Percentiles rank a stretch among this genome's conserved stretches.
These are phyloP conservation scores for Caenorhabditis sp. DNA, from an alignment of 2,888 invertebrate species.

Conservation along the genomic window DNA sequence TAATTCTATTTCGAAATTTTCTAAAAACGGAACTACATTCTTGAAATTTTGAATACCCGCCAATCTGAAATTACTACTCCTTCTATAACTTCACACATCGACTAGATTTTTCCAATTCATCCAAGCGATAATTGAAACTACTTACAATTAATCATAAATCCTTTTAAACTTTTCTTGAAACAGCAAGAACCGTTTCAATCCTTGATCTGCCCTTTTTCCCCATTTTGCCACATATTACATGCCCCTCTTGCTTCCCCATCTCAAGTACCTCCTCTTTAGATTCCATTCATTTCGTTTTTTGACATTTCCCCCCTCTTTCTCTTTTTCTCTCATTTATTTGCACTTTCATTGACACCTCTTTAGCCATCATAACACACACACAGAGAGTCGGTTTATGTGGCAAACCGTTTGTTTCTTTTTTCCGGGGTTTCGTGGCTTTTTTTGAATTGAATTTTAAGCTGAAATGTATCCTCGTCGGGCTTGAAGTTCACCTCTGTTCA, in stretches of 20 bases:
- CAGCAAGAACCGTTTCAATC: not conserved
- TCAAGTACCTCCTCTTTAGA: conserved; percentile 31
- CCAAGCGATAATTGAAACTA: no score
- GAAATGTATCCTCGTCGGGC: no score
- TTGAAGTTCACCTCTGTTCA: no score
- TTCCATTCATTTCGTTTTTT: conserved; percentile 28
- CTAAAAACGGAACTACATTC: no score
- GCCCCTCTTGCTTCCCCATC: not conserved
- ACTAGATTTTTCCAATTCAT: no score
- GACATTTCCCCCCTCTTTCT: conserved; percentile 17
- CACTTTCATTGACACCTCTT: conserved; percentile 27
- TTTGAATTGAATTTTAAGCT: not conserved
- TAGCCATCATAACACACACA: not conserved
- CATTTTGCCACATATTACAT: not conserved
- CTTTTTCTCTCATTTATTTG: conserved; percentile 28
- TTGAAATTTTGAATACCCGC: no score
- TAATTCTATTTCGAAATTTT: no score
- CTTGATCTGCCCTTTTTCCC: conserved; percentile 8
- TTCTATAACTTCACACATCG: no score
- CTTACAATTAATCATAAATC: no score
- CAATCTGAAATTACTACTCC: no score
- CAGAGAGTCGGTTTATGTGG: not conserved
- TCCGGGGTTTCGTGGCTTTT: not conserved
- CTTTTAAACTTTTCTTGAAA: no score
- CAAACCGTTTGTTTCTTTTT: conserved; percentile 9